These are phyloP conservation scores for Manis crassicaudata DNA, from an alignment of 2,797 vertebrate genomes.

Conservation along the genomic window DNA sequence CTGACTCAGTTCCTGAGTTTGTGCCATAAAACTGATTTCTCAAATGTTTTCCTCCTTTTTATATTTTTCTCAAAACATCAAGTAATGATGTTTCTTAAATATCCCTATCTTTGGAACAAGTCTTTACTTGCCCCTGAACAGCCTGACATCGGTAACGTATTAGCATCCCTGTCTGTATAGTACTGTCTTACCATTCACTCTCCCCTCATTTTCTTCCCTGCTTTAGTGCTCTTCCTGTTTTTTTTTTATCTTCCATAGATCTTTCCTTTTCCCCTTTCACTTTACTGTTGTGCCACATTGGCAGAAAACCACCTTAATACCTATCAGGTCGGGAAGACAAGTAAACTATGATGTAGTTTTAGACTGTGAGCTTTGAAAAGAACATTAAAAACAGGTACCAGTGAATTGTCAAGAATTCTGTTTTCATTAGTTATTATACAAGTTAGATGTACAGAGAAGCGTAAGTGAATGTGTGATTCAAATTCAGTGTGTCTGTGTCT, in stretches of 20 bases:
- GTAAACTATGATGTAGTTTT: background rate
- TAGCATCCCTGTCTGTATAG: background rate
- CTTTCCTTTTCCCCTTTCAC: background rate
- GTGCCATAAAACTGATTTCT: background rate
- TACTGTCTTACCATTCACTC: background rate
- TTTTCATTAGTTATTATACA: background rate
- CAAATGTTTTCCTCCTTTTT: background rate
- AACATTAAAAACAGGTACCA: background rate
- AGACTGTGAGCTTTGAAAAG: slow-evolving; percentile 7
- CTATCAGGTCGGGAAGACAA: background rate
- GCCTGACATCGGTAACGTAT: background rate
- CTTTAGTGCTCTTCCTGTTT: background rate
- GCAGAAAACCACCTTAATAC: background rate
- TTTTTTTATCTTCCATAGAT: background rate
- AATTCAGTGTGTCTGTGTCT: background rate
- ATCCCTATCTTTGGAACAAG: background rate
- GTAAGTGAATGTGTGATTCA: background rate
- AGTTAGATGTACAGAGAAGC: background rate
- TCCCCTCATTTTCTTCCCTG: background rate
- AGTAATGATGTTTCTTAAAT: background rate
- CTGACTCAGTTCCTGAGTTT: slow-evolving; percentile 2
- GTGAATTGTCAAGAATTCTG: background rate
- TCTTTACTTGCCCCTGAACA: background rate
- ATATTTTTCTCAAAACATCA: background rate
- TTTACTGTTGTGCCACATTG: background rate